These are phyloP conservation scores for Autographa pulchrina DNA, from an alignment of 2,888 invertebrate genomes.

Conservation along the genomic window DNA sequence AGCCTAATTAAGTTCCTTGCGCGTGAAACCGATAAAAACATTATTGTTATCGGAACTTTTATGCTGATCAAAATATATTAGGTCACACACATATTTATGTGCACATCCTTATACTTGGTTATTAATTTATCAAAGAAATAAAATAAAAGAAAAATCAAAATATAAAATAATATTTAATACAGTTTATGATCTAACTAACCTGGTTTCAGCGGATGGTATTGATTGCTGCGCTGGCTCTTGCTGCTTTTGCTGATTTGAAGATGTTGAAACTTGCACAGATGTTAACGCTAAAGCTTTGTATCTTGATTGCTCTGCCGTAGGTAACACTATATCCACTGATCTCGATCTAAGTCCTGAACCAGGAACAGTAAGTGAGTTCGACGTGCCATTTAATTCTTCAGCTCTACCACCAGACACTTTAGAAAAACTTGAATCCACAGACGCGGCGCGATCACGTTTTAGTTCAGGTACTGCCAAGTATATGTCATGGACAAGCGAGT, in stretches of 20 bases:
- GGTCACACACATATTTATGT: neutral
- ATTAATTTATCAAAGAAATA: constrained; percentile 24
- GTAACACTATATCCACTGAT: constrained; percentile 96
- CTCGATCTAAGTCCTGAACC: constrained; percentile 93
- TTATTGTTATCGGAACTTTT: constrained; percentile 25
- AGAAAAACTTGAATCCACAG: constrained; percentile 96
- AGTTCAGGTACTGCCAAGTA: constrained; percentile 95
- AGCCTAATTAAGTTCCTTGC: constrained; percentile 33
- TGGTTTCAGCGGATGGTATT: constrained; percentile 69
- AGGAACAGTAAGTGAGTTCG: constrained; percentile 91
- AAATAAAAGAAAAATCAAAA: constrained; percentile 54
- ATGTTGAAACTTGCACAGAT: constrained; percentile 81
- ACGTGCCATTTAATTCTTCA: constrained; percentile 91
- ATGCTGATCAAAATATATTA: constrained; percentile 22
- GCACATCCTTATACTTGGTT: neutral
- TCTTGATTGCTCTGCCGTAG: constrained; percentile 95
- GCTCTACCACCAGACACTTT: constrained; percentile 93
- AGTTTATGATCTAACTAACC: constrained; percentile 71
- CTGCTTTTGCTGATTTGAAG: constrained; percentile 64
- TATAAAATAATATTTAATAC: constrained; percentile 42
- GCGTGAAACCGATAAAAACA: constrained; percentile 22
- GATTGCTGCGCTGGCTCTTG: constrained; percentile 66
- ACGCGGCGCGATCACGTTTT: constrained; percentile 95
- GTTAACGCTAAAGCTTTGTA: constrained; percentile 95
- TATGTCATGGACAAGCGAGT: constrained; percentile 91